These are phyloP conservation scores for Osmerus eperlanus DNA, from an alignment of 2,113 vertebrate species.

Conservation along the genomic window DNA sequence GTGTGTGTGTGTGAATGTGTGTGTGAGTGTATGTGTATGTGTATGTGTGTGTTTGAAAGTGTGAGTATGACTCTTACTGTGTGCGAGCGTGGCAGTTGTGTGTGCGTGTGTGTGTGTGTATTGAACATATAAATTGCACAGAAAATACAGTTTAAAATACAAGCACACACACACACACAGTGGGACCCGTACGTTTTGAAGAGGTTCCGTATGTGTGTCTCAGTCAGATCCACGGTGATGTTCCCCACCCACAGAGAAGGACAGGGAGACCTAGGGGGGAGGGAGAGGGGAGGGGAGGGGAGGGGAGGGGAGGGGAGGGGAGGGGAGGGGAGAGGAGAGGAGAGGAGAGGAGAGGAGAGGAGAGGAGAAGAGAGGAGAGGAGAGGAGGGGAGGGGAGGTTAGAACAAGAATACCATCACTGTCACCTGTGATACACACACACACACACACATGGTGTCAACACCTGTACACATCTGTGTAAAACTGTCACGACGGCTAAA, in stretches of 20 bases:
- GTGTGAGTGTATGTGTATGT: not conserved
- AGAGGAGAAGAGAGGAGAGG: not conserved
- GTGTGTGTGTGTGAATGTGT: not conserved
- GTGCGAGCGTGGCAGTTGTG: not conserved
- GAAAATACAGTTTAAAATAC: not conserved
- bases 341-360: too few relatives aligned
- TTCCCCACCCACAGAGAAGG: slow-evolving; percentile 75
- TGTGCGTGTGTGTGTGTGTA: not conserved
- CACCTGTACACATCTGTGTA: too few relatives aligned
- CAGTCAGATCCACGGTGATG: slow-evolving; percentile 65
- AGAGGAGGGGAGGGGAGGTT: too few relatives aligned
- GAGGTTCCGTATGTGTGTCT: slow-evolving; percentile 64
- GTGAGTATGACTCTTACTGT: not conserved
- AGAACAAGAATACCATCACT: too few relatives aligned
- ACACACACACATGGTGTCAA: too few relatives aligned
- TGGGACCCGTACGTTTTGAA: slow-evolving; percentile 64
- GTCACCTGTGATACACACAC: too few relatives aligned
- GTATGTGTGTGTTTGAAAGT: not conserved
- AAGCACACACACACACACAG: not conserved
- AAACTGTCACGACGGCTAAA: too few relatives aligned
- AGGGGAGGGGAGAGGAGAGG: too few relatives aligned
- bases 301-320: too few relatives aligned
- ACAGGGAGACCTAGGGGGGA: slow-evolving; percentile 52
- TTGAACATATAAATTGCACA: not conserved
- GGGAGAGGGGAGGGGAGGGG: too few relatives aligned